Base-by-base conservation (phyloP, 2,113 vertebrate species). In the Oceanodroma tethys region DNA sequence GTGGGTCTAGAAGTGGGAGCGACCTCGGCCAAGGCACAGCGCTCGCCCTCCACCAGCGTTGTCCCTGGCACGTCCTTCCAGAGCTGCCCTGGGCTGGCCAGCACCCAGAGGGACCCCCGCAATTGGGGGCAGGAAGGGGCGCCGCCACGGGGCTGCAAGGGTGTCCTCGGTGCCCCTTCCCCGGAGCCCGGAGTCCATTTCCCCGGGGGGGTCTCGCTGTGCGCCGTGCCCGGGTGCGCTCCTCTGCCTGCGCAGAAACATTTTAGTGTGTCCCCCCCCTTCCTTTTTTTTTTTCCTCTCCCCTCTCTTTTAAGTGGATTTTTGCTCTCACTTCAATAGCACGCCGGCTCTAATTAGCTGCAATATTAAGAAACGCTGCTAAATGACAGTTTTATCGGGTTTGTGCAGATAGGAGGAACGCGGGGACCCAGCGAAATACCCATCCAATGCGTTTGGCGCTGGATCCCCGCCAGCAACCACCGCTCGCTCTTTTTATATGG, bases 401-500 rank as follows among this genome's bases (percentile, higher is more conserved):
- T 95, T 86, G 81, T 93, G 88, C 93, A 97, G 95, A 97, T 91
- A 96, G 89, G 88, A 95, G 85, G 80, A 91, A 97, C 90, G 87
- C 86, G 68, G 93, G 93, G 95, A 97, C 97, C 75, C 90, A 36
- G 73, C 40, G 85, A 83, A 94, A 86, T 36, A 55, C 71, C 79
- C 70, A 63, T 52, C 88, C 90, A 83, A 45, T 15, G 27, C 65
- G 63, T 22, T 71, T 4, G 88, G 95, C 48, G 43, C 48, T 97
- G 97, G 98, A 96, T 92, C 74, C 19, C 27, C 66, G 96, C 97
- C 98, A 97, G 96, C 95, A 91, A 50, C 90, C 82, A 23, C 84
- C 70, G 74, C 96, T 90, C 22, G 50, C 76, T 93, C 94, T 96
- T 98, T 98, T 98, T 98, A 93, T 97, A 96, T 90, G 95, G 96